Evolutionary conservation across 2,888 invertebrate genomes (phyloP).

Genomic region (Penaeus monodon): DNA sequence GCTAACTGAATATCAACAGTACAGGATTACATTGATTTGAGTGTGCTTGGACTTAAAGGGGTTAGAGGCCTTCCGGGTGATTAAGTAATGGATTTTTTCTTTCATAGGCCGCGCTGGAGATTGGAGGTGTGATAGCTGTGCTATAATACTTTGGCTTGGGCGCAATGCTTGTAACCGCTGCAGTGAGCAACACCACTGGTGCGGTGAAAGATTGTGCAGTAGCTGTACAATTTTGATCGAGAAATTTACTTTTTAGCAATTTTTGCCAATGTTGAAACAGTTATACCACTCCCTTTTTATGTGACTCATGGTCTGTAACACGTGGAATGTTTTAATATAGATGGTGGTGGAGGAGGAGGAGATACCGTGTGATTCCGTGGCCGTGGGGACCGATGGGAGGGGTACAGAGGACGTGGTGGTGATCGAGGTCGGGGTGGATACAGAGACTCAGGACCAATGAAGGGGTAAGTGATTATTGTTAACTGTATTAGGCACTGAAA

Average conservation of each 20-base stretch:
- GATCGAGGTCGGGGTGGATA: slow-evolving; percentile 66
- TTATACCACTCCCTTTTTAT: neutral
- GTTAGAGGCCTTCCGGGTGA: too few species aligned
- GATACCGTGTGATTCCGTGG: slow-evolving; percentile 68
- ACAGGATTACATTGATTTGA: too few species aligned
- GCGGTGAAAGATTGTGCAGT: slow-evolving; percentile 70
- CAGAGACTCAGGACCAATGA: slow-evolving; percentile 65
- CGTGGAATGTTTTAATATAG: slow-evolving; percentile 36
- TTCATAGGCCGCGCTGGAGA: slow-evolving; percentile 82
- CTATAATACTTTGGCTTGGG: slow-evolving; percentile 97
- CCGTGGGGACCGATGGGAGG: slow-evolving; percentile 70
- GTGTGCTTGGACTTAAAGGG: too few species aligned
- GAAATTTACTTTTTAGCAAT: neutral
- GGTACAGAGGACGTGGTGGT: slow-evolving; percentile 67
- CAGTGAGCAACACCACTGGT: slow-evolving; percentile 78
- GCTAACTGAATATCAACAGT: too few species aligned
- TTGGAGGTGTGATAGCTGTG: slow-evolving; percentile 90
- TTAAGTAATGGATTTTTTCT: too few species aligned
- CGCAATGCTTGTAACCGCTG: slow-evolving; percentile 92
- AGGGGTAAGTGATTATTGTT: slow-evolving; percentile 15
- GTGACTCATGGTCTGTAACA: neutral
- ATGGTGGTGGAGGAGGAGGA: slow-evolving; percentile 67
- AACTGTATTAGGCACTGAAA: neutral
- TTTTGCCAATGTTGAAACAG: neutral
- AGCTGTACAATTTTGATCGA: neutral